A percentile compares a stretch with the other conserved stretches of the same genome.
phyloP scores from a whole-genome alignment of 37 sponge, comb jelly and placozoan species.

The Chondrosia reniformis region DNA sequence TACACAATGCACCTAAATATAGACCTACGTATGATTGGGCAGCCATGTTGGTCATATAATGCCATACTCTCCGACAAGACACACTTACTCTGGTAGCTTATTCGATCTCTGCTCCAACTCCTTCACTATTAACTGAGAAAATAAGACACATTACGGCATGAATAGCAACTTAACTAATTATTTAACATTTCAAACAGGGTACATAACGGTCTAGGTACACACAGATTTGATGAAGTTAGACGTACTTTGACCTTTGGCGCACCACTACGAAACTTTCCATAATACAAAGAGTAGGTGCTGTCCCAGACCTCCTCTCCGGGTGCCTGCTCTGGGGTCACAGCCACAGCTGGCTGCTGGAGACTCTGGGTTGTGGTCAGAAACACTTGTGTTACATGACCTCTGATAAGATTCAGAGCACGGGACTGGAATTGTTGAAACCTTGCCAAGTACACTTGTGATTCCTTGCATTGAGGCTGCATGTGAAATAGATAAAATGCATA shows the following conservation, averaged over 20 bases:
- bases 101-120: conserved; percentile 70
- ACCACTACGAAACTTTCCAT: conserved; percentile 86
- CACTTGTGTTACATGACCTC: conserved; percentile 63
- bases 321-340: background rate
- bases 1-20: background rate
- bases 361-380: conserved; percentile 57
- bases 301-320: conserved; percentile 20
- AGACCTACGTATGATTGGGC: background rate
- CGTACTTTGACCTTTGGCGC: conserved; percentile 80
- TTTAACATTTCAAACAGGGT: too few relatives aligned
- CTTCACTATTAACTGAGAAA: conserved; percentile 65
- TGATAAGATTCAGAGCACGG: conserved; percentile 74
- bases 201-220: too few relatives aligned
- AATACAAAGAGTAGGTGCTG: conserved; percentile 58
- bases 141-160: background rate
- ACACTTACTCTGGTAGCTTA: conserved; percentile 62
- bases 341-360: conserved; percentile 24
- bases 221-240: background rate
- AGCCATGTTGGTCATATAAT: background rate
- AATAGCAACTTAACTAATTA: too few relatives aligned
- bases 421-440: conserved; percentile 81
- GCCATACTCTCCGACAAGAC: background rate
- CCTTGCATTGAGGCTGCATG: conserved; percentile 93
- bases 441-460: conserved; percentile 84
- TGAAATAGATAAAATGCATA: background rate